A percentile compares a stretch with the other conserved stretches of the same genome.
Conservation (phyloP, 2,113 vertebrate genomes). For the Lophius piscatorius region DNA sequence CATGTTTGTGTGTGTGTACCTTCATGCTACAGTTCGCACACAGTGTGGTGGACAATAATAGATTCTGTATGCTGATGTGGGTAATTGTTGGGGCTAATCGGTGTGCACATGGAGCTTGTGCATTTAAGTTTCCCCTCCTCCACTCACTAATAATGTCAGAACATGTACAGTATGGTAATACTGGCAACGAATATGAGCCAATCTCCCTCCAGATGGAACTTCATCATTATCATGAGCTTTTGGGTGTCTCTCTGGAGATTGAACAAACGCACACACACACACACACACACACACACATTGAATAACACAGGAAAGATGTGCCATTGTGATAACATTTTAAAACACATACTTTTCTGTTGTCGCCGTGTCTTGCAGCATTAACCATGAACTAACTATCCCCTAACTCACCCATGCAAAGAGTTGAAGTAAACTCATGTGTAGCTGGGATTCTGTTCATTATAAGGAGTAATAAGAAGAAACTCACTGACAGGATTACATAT, state of each 20-base stretch:
- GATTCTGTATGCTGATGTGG: constrained; percentile 18
- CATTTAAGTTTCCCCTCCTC: constrained; percentile 50
- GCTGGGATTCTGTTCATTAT: not conserved
- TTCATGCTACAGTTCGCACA: constrained; percentile 38
- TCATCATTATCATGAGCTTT: constrained; percentile 33
- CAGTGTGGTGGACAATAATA: constrained; percentile 25
- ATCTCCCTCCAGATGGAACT: constrained; percentile 32
- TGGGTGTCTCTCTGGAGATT: constrained; percentile 12
- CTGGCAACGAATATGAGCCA: constrained; percentile 29
- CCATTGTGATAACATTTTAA: constrained; percentile 1
- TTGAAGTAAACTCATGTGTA: too few relatives aligned
- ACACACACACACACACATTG: constrained; percentile 20
- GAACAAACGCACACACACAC: not conserved
- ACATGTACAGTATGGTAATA: constrained; percentile 39
- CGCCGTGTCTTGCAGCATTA: constrained; percentile 24
- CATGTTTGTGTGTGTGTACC: constrained; percentile 37
- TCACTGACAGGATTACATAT: constrained; percentile 16
- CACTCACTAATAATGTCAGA: constrained; percentile 41
- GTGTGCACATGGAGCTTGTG: constrained; percentile 40
- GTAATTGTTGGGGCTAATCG: constrained; percentile 39
- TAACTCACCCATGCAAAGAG: too few relatives aligned
- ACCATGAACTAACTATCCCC: constrained; percentile 41
- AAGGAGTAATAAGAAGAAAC: not conserved
- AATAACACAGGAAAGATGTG: constrained; percentile 5
- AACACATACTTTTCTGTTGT: not conserved